Conservation (phyloP, 2,797 vertebrate genomes). For the Peromyscus aztecus region DNA sequence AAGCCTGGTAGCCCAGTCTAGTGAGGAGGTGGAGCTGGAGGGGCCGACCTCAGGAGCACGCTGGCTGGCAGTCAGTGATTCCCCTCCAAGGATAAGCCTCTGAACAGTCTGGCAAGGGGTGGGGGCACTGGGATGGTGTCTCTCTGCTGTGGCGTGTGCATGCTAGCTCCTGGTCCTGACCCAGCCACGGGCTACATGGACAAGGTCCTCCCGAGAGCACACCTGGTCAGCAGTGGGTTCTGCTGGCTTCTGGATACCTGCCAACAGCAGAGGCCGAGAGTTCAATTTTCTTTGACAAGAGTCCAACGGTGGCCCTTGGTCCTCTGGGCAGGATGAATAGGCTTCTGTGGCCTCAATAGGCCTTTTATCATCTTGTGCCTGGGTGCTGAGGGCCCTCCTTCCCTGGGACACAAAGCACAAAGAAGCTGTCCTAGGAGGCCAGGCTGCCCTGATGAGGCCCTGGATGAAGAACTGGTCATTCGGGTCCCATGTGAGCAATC, state of each 20-base stretch:
- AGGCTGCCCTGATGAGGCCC: not conserved
- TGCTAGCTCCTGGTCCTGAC: not conserved
- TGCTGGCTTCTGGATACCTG: not conserved
- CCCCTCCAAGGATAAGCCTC: not conserved
- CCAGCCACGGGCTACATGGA: not conserved
- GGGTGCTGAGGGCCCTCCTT: not conserved
- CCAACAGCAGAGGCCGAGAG: not conserved
- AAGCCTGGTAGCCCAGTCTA: accelerated
- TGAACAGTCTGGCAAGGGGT: not conserved
- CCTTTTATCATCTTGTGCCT: constrained; percentile 63
- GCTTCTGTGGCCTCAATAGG: constrained; percentile 78
- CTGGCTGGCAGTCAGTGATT: not conserved
- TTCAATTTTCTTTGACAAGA: constrained; percentile 24
- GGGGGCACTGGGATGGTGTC: not conserved
- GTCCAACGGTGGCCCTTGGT: constrained; percentile 1
- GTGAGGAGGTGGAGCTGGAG: not conserved
- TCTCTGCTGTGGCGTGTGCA: not conserved
- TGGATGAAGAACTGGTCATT: not conserved
- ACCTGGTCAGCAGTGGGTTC: not conserved
- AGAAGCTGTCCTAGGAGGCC: not conserved
- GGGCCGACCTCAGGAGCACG: accelerated
- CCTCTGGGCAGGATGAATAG: constrained; percentile 47
- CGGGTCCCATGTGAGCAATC: not conserved
- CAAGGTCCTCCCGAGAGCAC: not conserved
- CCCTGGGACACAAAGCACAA: constrained; percentile 54